Conservation (phyloP, 2,888 invertebrate species). For the Autographa gamma region DNA sequence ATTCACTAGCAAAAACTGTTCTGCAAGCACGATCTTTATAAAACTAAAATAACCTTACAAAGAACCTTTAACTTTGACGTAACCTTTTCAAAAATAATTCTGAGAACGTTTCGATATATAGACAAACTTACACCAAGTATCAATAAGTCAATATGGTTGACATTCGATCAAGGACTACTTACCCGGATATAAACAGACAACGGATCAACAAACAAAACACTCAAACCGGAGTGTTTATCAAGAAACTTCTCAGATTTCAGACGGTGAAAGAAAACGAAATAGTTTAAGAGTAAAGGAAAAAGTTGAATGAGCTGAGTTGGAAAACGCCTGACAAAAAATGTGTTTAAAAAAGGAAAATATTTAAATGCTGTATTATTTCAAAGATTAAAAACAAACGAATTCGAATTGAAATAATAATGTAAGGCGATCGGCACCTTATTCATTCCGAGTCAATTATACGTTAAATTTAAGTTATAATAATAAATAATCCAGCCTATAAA, state of each 20-base stretch:
- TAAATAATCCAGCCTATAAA: too few relatives aligned
- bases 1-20: not conserved
- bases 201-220: slow-evolving; percentile 5
- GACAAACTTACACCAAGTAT: slow-evolving; percentile 10
- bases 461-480: not conserved
- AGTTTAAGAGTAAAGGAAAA: not conserved
- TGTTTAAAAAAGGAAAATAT: too few relatives aligned
- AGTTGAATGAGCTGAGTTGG: too few relatives aligned
- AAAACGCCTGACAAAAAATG: too few relatives aligned
- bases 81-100: slow-evolving; percentile 20
- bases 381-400: too few relatives aligned
- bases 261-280: not conserved
- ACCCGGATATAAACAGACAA: slow-evolving; percentile 17
- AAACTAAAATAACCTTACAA: too few relatives aligned
- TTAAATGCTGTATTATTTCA: too few relatives aligned
- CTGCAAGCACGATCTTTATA: not conserved
- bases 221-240: not conserved
- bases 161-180: slow-evolving; percentile 22
- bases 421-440: too few relatives aligned
- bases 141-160: slow-evolving; percentile 33
- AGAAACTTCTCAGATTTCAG: slow-evolving; percentile 5
- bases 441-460: too few relatives aligned
- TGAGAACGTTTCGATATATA: slow-evolving; percentile 30
- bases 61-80: too few relatives aligned
- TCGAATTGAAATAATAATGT: too few relatives aligned